Conservation (phyloP, 2,113 vertebrate species). For the Coregonus clupeaformis region DNA sequence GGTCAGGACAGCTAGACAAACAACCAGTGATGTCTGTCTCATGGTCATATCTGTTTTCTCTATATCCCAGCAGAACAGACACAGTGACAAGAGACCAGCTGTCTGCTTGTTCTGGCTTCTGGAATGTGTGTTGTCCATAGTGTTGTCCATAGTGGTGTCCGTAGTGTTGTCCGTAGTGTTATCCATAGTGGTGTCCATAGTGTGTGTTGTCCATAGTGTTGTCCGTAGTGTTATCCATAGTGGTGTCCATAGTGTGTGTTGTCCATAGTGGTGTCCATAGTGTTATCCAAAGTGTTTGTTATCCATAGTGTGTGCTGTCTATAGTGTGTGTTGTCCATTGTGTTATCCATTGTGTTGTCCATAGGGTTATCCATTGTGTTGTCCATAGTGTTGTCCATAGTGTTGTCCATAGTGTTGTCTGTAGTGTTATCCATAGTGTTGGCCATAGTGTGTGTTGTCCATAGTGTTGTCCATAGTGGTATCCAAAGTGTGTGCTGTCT, state of each 20-base stretch:
- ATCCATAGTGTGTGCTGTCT: constrained; percentile 15
- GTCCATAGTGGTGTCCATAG: neutral
- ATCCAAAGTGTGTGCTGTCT: too few species aligned
- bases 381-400: neutral
- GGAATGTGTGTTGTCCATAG: too few species aligned
- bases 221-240: constrained; percentile 33
- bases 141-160: too few species aligned
- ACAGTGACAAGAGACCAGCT: too few species aligned
- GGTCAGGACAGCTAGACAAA: too few species aligned
- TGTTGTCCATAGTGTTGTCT: constrained; percentile 12
- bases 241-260: constrained; percentile 8
- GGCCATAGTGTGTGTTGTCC: constrained; percentile 2
- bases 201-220: constrained; percentile 19
- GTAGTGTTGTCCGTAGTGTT: neutral
- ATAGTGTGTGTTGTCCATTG: too few species aligned
- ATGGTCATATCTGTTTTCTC: too few species aligned
- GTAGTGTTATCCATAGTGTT: constrained; percentile 18
- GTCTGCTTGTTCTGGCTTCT: too few species aligned
- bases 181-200: neutral
- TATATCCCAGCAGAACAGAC: too few species aligned
- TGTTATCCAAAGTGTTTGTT: neutral
- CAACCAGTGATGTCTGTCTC: too few species aligned
- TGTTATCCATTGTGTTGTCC: constrained; percentile 18
- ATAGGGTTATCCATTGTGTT: too few species aligned
- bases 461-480: constrained; percentile 2